Percentiles rank a stretch among this genome's conserved stretches.
These are phyloP conservation scores for Gandaritis pyraliata DNA, from an alignment of 2,888 invertebrate species.

Conservation along the genomic window DNA sequence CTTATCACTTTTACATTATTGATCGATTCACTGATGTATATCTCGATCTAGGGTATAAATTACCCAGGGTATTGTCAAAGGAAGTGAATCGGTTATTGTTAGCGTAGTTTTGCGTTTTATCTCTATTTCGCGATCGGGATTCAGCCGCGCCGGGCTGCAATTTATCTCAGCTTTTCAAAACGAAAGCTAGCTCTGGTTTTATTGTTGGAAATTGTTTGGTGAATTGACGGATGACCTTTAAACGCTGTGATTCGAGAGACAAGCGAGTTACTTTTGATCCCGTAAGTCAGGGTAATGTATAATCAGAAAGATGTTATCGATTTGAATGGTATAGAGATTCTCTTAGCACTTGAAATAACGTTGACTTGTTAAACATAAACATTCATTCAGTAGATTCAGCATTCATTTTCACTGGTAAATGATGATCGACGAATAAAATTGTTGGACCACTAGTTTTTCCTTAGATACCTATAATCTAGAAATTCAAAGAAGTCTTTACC, in stretches of 20 bases:
- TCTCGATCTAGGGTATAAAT: conserved; percentile 76
- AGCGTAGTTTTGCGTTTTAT: conserved; percentile 72
- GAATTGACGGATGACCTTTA: conserved; percentile 55
- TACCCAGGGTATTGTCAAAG: conserved; percentile 74
- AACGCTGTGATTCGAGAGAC: conserved; percentile 42
- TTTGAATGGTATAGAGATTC: conserved; percentile 6
- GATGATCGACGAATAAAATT: conserved; percentile 5
- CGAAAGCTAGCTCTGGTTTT: conserved; percentile 58
- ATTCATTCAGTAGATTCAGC: no score
- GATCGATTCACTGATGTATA: conserved; percentile 73
- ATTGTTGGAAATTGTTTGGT: conserved; percentile 69
- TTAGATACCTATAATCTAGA: conserved; percentile 10
- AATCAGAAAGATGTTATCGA: conserved; percentile 25
- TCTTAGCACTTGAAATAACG: neutral
- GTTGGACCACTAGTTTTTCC: neutral
- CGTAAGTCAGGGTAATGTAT: conserved; percentile 27
- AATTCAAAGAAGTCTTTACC: conserved; percentile 29
- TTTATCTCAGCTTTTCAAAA: conserved; percentile 63
- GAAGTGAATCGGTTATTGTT: conserved; percentile 82
- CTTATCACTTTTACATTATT: conserved; percentile 77
- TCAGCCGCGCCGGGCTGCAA: conserved; percentile 61
- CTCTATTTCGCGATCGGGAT: conserved; percentile 63
- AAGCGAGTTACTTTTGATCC: conserved; percentile 35
- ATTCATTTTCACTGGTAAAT: neutral
- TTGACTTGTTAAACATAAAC: neutral